phyloP scores from a whole-genome alignment of 1,140 invertebrate genomes.

The Pemphigus obesinymphae region DNA sequence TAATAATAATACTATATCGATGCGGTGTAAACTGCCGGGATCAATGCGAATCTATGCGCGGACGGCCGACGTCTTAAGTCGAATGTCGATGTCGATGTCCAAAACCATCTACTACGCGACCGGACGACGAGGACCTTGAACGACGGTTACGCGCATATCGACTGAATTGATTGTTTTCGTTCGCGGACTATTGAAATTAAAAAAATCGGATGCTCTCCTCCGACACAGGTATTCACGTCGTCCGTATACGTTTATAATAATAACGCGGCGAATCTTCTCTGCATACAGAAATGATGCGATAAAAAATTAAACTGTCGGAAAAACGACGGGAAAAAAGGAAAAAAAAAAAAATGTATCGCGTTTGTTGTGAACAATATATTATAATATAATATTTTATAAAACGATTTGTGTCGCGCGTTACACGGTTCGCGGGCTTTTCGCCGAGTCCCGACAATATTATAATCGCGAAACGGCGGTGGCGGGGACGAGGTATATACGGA shows the following conservation, averaged over 20 bases:
- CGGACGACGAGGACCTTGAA: not conserved
- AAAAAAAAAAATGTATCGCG: no score
- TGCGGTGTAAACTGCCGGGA: not conserved
- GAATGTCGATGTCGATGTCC: not conserved
- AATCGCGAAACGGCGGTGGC: not conserved
- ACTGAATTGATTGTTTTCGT: not conserved
- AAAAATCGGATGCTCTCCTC: conserved; percentile 7
- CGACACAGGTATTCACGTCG: no score
- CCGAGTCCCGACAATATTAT: not conserved
- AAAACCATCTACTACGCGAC: not conserved
- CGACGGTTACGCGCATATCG: no score
- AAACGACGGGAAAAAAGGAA: not conserved
- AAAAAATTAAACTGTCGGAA: not conserved
- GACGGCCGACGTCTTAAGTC: not conserved
- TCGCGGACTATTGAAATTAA: not conserved
- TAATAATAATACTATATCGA: no score
- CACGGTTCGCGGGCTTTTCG: not conserved
- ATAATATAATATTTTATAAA: no score
- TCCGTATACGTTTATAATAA: not conserved
- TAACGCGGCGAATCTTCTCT: not conserved
- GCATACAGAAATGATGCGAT: not conserved
- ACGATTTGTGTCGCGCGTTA: conserved; percentile 26
- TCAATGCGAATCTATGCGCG: no score
- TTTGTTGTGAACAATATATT: no score
- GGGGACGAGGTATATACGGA: not conserved